phyloP scores from a whole-genome alignment of 2,113 vertebrate genomes.

The Choloepus hoffmanni region DNA sequence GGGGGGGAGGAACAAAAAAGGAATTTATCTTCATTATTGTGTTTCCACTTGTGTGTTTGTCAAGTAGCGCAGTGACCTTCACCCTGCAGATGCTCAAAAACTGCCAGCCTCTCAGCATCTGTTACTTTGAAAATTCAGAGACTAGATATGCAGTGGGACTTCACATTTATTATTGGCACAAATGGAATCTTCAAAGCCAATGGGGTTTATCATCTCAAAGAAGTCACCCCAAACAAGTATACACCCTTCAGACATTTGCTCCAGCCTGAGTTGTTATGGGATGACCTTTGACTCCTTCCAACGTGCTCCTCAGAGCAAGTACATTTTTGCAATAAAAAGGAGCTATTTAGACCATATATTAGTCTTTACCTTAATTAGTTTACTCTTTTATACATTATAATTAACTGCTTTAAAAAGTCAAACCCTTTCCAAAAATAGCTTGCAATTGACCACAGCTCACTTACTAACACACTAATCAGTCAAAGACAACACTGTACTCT shows the following conservation, averaged over 20 bases:
- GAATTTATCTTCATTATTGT: background rate
- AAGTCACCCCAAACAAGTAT: background rate
- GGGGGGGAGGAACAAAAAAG: background rate
- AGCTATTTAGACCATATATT: background rate
- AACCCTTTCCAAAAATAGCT: background rate
- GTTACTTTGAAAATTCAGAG: slow-evolving; percentile 48
- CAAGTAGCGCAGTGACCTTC: slow-evolving; percentile 14
- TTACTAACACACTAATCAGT: background rate
- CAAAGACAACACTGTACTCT: background rate
- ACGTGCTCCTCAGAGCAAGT: background rate
- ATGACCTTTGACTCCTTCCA: background rate
- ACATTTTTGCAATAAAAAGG: background rate
- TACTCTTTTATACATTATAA: background rate
- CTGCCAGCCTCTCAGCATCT: background rate
- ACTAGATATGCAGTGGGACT: background rate
- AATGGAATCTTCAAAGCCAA: background rate
- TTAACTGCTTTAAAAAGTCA: background rate
- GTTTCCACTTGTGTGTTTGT: background rate
- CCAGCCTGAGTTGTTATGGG: background rate
- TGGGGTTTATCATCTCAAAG: background rate
- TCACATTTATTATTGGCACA: background rate
- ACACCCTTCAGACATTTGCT: background rate
- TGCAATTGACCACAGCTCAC: background rate
- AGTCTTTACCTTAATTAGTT: background rate
- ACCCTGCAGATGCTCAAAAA: slow-evolving; percentile 21